Conservation (phyloP, 2,888 invertebrate species). For the Polydrusus pterygomalis region DNA sequence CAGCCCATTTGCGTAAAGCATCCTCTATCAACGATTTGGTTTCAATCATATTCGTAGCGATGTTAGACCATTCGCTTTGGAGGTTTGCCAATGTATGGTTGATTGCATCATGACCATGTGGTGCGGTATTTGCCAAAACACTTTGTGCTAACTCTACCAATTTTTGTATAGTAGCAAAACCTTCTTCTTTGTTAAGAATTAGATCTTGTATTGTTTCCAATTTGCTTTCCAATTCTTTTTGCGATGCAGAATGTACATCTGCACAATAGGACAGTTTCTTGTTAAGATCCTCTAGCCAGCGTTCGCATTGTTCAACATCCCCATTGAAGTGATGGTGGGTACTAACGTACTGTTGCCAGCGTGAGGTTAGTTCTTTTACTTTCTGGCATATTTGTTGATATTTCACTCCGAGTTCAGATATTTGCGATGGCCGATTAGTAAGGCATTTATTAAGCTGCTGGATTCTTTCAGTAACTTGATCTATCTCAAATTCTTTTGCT, state of each 20-base stretch:
- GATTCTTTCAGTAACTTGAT: conserved; percentile 92
- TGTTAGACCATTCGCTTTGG: conserved; percentile 92
- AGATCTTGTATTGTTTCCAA: conserved; percentile 90
- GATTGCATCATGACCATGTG: conserved; percentile 89
- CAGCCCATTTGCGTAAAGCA: conserved; percentile 93
- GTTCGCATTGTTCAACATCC: conserved; percentile 82
- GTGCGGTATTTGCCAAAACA: conserved; percentile 92
- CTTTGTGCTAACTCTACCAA: conserved; percentile 94
- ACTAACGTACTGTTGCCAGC: conserved; percentile 94
- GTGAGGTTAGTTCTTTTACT: conserved; percentile 91
- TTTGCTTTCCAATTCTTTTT: conserved; percentile 90
- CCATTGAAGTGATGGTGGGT: conserved; percentile 92
- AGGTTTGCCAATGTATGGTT: conserved; percentile 87
- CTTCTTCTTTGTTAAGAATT: conserved; percentile 93
- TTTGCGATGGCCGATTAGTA: conserved; percentile 85
- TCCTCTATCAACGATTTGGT: conserved; percentile 91
- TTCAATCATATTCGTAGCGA: conserved; percentile 92
- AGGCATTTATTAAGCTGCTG: conserved; percentile 87
- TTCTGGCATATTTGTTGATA: conserved; percentile 93
- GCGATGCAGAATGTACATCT: conserved; percentile 81
- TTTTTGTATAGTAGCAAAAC: conserved; percentile 90
- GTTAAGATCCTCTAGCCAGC: conserved; percentile 84
- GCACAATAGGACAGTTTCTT: conserved; percentile 92
- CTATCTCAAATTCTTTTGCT: conserved; percentile 94
- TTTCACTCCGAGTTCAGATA: conserved; percentile 92